Conservation (phyloP, 2,888 invertebrate genomes). For the Bombylius discolor region DNA sequence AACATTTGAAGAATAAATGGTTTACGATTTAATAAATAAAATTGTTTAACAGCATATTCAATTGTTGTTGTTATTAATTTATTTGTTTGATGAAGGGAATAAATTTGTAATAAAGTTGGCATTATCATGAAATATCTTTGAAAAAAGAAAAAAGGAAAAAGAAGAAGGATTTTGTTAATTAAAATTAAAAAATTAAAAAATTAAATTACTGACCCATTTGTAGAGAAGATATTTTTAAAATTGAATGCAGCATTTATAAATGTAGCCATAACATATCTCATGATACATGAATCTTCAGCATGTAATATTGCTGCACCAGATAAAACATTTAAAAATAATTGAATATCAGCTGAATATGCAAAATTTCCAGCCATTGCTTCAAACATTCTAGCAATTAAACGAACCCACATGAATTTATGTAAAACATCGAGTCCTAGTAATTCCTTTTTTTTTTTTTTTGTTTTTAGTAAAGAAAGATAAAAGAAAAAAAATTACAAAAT, state of each 20-base stretch:
- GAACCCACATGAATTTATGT: constrained; percentile 99
- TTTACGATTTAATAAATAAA: constrained; percentile 94
- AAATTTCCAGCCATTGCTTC: constrained; percentile 97
- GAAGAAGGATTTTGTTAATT: no score
- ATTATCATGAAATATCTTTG: constrained; percentile 84
- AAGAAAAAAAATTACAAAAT: background rate
- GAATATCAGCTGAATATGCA: constrained; percentile 92
- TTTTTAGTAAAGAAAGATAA: background rate
- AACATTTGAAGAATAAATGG: constrained; percentile 99
- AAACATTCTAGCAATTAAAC: constrained; percentile 90
- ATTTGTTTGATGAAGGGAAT: constrained; percentile 96
- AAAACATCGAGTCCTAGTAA: constrained; percentile 85
- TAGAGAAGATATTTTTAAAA: constrained; percentile 97
- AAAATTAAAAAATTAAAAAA: constrained; percentile 9
- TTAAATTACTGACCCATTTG: constrained; percentile 58
- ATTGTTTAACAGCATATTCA: constrained; percentile 96
- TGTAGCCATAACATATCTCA: constrained; percentile 91
- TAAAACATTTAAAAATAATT: constrained; percentile 91
- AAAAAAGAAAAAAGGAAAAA: background rate
- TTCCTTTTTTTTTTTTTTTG: constrained; percentile 40
- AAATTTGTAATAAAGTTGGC: constrained; percentile 92
- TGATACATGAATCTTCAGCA: constrained; percentile 90
- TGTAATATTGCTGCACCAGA: constrained; percentile 94
- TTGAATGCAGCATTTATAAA: constrained; percentile 96
- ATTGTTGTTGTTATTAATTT: constrained; percentile 87